Evolutionary conservation across 2,113 vertebrate species (phyloP).

Genomic region (Stigmatopora argus): DNA sequence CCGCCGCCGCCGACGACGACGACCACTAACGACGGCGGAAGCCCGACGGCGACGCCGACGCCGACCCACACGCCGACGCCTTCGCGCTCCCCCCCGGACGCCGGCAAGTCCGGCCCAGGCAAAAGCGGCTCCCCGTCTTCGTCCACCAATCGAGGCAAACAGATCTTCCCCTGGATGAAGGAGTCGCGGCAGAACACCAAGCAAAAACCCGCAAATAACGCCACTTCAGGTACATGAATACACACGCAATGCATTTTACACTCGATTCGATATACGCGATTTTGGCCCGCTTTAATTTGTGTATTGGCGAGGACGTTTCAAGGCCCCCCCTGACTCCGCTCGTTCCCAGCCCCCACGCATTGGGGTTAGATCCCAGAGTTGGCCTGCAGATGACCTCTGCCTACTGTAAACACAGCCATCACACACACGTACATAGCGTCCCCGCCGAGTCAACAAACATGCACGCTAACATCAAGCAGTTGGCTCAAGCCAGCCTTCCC

Average conservation of each 20-base stretch:
- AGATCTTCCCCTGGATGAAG: constrained; percentile 99
- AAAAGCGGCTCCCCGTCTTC: constrained; percentile 81
- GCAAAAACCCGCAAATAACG: constrained; percentile 90
- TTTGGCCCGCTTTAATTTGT: not conserved
- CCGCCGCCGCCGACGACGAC: no score
- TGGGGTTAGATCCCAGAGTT: constrained; percentile 2
- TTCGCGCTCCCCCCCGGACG: constrained; percentile 76
- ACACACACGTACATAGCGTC: constrained; percentile 51
- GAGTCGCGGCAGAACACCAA: constrained; percentile 96
- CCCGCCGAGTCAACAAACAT: constrained; percentile 60
- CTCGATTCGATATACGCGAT: not conserved
- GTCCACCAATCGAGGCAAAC: constrained; percentile 79
- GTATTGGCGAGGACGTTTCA: not conserved
- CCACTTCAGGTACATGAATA: constrained; percentile 86
- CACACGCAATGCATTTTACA: constrained; percentile 13
- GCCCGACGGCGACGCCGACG: constrained; percentile 71
- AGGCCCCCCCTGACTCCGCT: not conserved
- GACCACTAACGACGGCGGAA: constrained; percentile 53
- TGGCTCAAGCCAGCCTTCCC: constrained; percentile 32
- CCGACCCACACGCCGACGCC: constrained; percentile 48
- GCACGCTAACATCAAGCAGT: constrained; percentile 53
- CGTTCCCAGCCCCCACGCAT: not conserved
- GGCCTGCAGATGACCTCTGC: constrained; percentile 53
- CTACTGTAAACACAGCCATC: constrained; percentile 58
- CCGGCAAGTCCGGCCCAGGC: constrained; percentile 75